Evolutionary conservation across 2,113 vertebrate species (phyloP).

Genomic region (Chlorodrepanis virens): DNA sequence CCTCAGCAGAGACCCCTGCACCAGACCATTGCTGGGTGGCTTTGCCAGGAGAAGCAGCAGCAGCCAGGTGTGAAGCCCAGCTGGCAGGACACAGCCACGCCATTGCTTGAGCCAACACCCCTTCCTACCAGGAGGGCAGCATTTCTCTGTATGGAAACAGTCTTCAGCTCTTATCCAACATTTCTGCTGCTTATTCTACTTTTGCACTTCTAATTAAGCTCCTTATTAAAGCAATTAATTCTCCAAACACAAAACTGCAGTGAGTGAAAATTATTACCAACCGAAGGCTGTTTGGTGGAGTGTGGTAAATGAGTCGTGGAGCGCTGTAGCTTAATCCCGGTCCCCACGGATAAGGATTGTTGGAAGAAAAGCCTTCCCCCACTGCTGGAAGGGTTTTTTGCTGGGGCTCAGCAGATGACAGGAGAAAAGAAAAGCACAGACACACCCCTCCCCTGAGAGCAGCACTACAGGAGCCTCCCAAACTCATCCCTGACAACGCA

Average conservation of each 20-base stretch:
- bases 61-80: neutral
- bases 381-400: neutral
- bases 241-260: conserved; percentile 28
- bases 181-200: conserved; percentile 1
- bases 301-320: conserved; percentile 9
- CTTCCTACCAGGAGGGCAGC: neutral
- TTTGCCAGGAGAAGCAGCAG: neutral
- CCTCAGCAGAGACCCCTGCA: neutral
- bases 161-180: neutral
- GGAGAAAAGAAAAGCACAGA: neutral
- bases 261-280: neutral
- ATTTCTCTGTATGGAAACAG: neutral
- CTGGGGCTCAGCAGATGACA: neutral
- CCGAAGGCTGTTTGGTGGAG: conserved; percentile 13
- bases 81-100: neutral
- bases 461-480: neutral
- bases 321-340: neutral
- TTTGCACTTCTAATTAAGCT: conserved; percentile 45
- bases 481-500: neutral
- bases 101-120: no score
- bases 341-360: neutral
- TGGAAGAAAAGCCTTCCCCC: neutral
- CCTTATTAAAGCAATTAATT: conserved; percentile 61
- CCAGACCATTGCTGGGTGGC: accelerated
- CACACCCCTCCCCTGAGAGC: neutral